Conservation (phyloP, 2,113 vertebrate species). For the Cinclus mexicanus region DNA sequence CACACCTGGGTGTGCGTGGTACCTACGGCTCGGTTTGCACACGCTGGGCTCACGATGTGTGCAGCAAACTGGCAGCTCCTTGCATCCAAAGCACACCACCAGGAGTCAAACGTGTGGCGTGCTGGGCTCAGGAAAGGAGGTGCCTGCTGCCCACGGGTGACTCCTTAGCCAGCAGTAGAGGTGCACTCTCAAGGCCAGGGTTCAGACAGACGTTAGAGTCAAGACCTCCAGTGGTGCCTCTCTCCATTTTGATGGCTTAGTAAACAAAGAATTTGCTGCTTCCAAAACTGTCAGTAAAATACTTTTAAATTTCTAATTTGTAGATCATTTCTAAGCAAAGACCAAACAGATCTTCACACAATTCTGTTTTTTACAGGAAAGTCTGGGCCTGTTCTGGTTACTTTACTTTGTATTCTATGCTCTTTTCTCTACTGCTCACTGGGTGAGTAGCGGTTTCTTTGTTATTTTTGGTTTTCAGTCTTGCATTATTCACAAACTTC, state of each 20-base stretch:
- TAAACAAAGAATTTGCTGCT: not conserved
- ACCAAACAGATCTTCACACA: not conserved
- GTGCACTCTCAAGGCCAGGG: not conserved
- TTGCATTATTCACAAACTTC: conserved; percentile 57
- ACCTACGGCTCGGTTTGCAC: accelerated
- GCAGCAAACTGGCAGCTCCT: not conserved
- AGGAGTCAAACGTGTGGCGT: accelerated
- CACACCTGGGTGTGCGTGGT: accelerated
- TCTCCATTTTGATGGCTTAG: not conserved
- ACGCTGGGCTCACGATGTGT: accelerated
- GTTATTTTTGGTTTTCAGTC: conserved; percentile 2
- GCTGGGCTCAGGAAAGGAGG: not conserved
- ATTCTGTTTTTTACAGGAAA: not conserved
- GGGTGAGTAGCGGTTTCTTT: conserved; percentile 7
- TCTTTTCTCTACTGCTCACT: not conserved
- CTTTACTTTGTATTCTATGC: not conserved
- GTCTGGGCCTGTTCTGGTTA: not conserved
- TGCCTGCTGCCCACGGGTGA: not conserved
- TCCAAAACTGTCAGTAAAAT: not conserved
- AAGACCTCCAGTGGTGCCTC: not conserved
- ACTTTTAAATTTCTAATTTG: not conserved
- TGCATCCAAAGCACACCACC: not conserved
- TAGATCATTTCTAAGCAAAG: not conserved
- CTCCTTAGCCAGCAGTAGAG: not conserved
- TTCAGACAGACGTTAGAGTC: not conserved